These are phyloP conservation scores for Tauraco erythrolophus DNA, from an alignment of 2,113 vertebrate genomes.

Conservation along the genomic window DNA sequence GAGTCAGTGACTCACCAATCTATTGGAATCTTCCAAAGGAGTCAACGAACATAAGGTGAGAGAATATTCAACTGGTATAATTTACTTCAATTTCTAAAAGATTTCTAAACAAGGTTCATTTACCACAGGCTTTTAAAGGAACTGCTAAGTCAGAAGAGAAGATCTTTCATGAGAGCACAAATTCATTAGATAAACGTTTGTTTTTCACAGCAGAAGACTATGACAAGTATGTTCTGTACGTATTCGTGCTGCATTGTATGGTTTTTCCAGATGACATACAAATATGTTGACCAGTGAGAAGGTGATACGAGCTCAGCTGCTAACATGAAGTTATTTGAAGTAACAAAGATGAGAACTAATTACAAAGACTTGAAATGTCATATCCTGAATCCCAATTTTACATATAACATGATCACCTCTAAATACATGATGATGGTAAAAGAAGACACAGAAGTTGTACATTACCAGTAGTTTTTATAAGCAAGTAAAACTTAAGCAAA, in stretches of 20 bases:
- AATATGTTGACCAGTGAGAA: not conserved
- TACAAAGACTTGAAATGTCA: not conserved
- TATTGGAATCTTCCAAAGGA: not conserved
- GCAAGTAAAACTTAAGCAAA: not conserved
- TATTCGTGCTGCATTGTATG: fast-evolving
- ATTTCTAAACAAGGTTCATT: not conserved
- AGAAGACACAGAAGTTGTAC: not conserved
- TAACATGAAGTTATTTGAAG: not conserved
- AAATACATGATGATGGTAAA: not conserved
- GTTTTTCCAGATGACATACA: not conserved
- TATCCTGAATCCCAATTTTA: not conserved
- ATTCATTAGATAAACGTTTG: not conserved
- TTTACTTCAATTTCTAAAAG: not conserved
- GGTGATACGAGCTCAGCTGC: not conserved
- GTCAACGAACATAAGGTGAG: not conserved
- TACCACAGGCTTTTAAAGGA: not conserved
- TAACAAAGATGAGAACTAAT: not conserved
- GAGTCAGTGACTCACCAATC: not conserved
- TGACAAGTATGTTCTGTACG: not conserved
- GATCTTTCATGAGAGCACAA: not conserved
- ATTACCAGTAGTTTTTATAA: not conserved
- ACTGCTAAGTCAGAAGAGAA: not conserved
- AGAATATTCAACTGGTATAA: not conserved
- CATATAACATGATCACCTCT: not conserved
- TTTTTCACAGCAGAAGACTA: not conserved